Conservation (phyloP, 1,140 invertebrate species). For the Listronotus bonariensis region DNA sequence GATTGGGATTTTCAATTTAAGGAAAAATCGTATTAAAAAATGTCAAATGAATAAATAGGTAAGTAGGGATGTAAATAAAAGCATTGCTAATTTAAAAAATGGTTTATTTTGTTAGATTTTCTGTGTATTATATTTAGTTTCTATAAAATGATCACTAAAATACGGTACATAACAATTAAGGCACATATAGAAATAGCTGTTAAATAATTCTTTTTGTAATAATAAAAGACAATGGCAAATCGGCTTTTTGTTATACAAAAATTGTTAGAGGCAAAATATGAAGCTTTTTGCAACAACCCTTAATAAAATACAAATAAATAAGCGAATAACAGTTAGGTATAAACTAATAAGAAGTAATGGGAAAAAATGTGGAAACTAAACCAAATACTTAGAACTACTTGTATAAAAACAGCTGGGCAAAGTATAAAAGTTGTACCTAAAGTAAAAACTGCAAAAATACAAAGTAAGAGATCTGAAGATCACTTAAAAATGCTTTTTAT, state of each 20-base stretch:
- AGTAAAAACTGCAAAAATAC: constrained; percentile 22
- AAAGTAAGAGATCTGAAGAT: constrained; percentile 34
- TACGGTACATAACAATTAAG: constrained; percentile 17
- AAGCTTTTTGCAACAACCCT: constrained; percentile 34
- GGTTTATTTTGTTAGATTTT: constrained; percentile 30
- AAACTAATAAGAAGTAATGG: constrained; percentile 7
- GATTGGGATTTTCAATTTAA: too few species aligned
- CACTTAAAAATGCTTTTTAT: constrained; percentile 30
- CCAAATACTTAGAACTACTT: constrained; percentile 16
- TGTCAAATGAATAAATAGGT: too few species aligned
- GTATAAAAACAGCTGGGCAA: constrained; percentile 35
- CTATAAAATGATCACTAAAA: constrained; percentile 20
- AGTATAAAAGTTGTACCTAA: constrained; percentile 33
- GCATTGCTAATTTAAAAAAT: constrained; percentile 14
- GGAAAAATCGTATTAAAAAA: too few species aligned
- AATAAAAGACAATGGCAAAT: constrained; percentile 16
- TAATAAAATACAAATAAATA: constrained; percentile 33
- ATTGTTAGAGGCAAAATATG: constrained; percentile 21
- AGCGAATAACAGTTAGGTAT: constrained; percentile 27
- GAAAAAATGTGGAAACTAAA: constrained; percentile 6
- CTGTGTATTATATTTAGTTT: constrained; percentile 9
- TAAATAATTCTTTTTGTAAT: constrained; percentile 27
- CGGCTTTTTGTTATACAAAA: constrained; percentile 26
- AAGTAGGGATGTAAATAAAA: neutral
- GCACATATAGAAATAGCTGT: constrained; percentile 20